phyloP scores from a whole-genome alignment of 2,888 invertebrate species.

The Palloptera scutellata region DNA sequence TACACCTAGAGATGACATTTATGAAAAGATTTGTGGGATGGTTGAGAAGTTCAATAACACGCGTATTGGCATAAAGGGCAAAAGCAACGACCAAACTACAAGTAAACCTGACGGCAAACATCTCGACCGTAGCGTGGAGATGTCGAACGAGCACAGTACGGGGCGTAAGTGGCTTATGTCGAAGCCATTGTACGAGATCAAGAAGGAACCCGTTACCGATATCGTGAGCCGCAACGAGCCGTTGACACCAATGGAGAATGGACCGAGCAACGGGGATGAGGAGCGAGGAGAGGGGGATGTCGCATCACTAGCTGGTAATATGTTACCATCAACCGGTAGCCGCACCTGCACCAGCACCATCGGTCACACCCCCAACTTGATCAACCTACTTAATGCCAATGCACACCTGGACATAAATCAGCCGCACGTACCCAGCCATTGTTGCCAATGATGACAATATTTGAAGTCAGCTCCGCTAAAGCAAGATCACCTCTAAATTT shows the following conservation, averaged over 20 bases:
- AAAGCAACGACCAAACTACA: not conserved
- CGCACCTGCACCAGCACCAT: not conserved
- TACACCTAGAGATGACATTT: slow-evolving; percentile 16
- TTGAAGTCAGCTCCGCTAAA: slow-evolving; percentile 2
- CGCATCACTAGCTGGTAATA: slow-evolving; percentile 29
- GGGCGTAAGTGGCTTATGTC: not conserved
- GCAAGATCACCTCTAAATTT: slow-evolving; percentile 50
- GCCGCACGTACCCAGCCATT: slow-evolving; percentile 42
- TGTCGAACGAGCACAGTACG: not conserved
- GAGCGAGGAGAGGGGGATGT: slow-evolving; percentile 37
- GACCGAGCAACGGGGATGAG: slow-evolving; percentile 32
- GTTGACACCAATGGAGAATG: slow-evolving; percentile 27
- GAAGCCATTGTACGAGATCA: not conserved
- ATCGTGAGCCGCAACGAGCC: not conserved
- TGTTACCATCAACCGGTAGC: no score
- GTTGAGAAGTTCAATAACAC: slow-evolving; percentile 55
- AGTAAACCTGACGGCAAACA: not conserved
- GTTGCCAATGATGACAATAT: not conserved
- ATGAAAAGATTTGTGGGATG: slow-evolving; percentile 45
- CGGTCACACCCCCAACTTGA: slow-evolving; percentile 11
- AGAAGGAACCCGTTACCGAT: not conserved
- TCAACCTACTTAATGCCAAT: slow-evolving; percentile 9
- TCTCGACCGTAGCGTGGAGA: not conserved
- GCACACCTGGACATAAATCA: slow-evolving; percentile 43
- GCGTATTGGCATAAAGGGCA: slow-evolving; percentile 32